These are phyloP conservation scores for Amaurobius ferox DNA, from an alignment of 2,888 invertebrate species.

Conservation along the genomic window DNA sequence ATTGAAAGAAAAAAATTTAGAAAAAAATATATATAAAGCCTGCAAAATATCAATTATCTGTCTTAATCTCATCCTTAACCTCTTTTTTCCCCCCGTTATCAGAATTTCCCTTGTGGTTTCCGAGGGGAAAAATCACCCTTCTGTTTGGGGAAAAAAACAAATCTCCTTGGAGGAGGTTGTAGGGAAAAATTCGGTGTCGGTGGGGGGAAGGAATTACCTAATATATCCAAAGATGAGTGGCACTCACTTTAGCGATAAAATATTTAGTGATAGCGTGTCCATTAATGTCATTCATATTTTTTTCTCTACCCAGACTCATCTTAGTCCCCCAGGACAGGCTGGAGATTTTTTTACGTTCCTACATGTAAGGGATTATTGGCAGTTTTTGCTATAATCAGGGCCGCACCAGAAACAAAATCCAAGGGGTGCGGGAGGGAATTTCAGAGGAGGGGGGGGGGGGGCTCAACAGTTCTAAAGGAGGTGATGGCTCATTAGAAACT, in stretches of 20 bases:
- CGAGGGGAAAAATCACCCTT: neutral
- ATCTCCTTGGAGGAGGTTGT: neutral
- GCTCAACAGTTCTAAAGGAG: too few relatives aligned
- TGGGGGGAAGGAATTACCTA: neutral
- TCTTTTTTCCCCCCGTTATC: slow-evolving; percentile 22
- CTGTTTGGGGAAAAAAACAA: neutral
- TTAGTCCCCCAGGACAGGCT: neutral
- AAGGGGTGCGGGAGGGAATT: too few relatives aligned
- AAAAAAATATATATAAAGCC: slow-evolving; percentile 33
- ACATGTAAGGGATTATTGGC: too few relatives aligned
- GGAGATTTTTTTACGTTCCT: neutral
- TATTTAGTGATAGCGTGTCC: slow-evolving; percentile 49
- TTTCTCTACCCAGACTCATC: neutral
- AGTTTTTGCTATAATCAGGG: neutral
- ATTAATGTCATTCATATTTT: slow-evolving; percentile 38
- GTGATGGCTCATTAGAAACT: too few relatives aligned
- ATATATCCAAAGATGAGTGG: slow-evolving; percentile 47
- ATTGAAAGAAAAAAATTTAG: neutral
- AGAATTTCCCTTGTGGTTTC: slow-evolving; percentile 62
- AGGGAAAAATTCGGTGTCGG: neutral
- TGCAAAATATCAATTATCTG: slow-evolving; percentile 67
- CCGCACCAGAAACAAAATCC: too few relatives aligned
- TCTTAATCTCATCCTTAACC: slow-evolving; percentile 47
- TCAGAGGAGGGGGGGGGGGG: too few relatives aligned
- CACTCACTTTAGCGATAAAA: slow-evolving; percentile 58